These are phyloP conservation scores for Ferdinandea cuprea DNA, from an alignment of 2,888 invertebrate species.

Conservation along the genomic window DNA sequence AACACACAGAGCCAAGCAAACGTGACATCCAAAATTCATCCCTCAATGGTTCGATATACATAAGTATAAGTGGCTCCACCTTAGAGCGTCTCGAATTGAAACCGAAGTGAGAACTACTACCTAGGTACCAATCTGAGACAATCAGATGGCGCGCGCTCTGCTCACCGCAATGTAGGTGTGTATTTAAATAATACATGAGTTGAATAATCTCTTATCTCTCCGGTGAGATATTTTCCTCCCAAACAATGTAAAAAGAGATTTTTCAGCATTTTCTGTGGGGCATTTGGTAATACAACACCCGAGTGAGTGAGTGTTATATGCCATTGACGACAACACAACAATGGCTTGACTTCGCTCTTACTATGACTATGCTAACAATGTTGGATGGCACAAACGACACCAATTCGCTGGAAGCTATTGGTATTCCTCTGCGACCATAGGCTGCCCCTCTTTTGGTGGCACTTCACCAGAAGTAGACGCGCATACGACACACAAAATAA, in stretches of 20 bases:
- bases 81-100: not conserved
- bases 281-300: slow-evolving; percentile 12
- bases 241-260: slow-evolving; percentile 65
- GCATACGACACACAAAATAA: slow-evolving; percentile 43
- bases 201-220: slow-evolving; percentile 70
- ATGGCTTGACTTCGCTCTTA: not conserved
- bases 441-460: slow-evolving; percentile 62
- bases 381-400: slow-evolving; percentile 53
- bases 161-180: slow-evolving; percentile 59
- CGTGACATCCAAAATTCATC: slow-evolving; percentile 68
- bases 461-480: slow-evolving; percentile 57
- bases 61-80: slow-evolving; percentile 30
- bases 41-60: slow-evolving; percentile 5
- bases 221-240: slow-evolving; percentile 52
- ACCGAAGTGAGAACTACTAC: slow-evolving; percentile 3
- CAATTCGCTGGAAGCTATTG: slow-evolving; percentile 64
- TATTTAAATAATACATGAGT: slow-evolving; percentile 73
- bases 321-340: slow-evolving; percentile 41
- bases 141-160: slow-evolving; percentile 51
- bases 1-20: slow-evolving; percentile 50
- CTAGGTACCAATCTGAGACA: slow-evolving; percentile 19
- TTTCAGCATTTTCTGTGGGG: slow-evolving; percentile 8
- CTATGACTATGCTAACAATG: slow-evolving; percentile 2
- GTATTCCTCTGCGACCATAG: slow-evolving; percentile 56
- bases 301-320: slow-evolving; percentile 14